Percentiles rank a stretch among this genome's conserved stretches.
These are phyloP conservation scores for Lamprologus speciosus DNA, from an alignment of 2,113 vertebrate genomes.

Conservation along the genomic window DNA sequence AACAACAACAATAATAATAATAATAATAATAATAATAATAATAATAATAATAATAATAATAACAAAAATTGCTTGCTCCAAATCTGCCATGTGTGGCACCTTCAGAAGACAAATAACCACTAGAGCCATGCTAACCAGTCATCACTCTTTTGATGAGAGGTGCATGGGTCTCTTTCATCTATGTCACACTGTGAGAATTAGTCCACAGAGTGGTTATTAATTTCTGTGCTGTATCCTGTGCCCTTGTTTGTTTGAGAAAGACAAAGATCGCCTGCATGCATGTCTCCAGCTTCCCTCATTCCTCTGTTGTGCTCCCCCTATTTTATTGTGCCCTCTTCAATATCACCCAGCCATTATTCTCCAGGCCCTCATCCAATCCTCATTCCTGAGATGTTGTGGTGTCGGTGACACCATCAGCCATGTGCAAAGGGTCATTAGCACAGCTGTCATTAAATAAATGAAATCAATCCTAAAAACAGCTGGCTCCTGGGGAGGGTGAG, in stretches of 20 bases:
- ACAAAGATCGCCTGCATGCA: constrained; percentile 45
- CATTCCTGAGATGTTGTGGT: constrained; percentile 55
- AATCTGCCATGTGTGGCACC: background rate
- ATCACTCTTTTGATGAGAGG: constrained; percentile 33
- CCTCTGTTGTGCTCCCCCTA: background rate
- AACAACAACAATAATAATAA: background rate
- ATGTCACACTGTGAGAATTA: constrained; percentile 36
- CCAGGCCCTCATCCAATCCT: constrained; percentile 46
- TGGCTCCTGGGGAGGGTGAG: constrained; percentile 62
- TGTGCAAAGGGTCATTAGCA: constrained; percentile 72
- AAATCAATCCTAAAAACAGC: constrained; percentile 82
- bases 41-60: background rate
- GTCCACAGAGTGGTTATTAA: constrained; percentile 49
- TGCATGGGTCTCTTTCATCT: constrained; percentile 51
- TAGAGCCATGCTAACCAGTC: background rate
- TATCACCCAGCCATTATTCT: constrained; percentile 30
- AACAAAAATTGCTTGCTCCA: background rate
- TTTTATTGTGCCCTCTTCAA: constrained; percentile 29
- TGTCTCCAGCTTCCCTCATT: background rate
- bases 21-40: background rate
- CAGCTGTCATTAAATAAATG: constrained; percentile 78
- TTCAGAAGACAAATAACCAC: background rate
- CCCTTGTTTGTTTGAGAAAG: constrained; percentile 66
- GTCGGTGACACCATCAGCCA: constrained; percentile 70
- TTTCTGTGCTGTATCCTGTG: constrained; percentile 40